These are phyloP conservation scores for Fopius arisanus DNA, from an alignment of 1,140 invertebrate species.

Conservation along the genomic window DNA sequence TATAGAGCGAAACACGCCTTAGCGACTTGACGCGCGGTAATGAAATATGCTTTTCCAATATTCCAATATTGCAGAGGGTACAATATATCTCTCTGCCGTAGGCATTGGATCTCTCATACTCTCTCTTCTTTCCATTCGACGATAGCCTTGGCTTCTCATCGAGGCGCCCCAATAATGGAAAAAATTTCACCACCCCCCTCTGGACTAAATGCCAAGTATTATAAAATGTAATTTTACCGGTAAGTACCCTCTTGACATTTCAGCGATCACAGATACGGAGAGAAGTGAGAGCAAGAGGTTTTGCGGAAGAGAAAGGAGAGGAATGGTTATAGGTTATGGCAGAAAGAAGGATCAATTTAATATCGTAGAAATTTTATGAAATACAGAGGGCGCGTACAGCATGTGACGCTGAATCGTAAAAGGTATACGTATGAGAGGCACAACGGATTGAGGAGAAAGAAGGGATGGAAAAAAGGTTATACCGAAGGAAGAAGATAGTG, in stretches of 20 bases:
- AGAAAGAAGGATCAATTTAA: constrained; percentile 23
- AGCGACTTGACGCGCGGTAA: constrained; percentile 33
- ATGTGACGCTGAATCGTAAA: constrained; percentile 9
- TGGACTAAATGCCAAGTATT: constrained; percentile 18
- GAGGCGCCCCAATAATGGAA: constrained; percentile 41
- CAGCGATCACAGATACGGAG: not conserved
- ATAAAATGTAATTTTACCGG: constrained; percentile 20
- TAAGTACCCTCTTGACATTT: constrained; percentile 9
- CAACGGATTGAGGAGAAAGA: not conserved
- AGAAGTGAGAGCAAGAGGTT: not conserved
- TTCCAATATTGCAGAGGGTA: constrained; percentile 52
- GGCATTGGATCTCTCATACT: constrained; percentile 6
- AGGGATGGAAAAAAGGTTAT: not conserved
- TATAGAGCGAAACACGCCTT: constrained; percentile 6
- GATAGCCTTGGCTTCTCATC: not conserved
- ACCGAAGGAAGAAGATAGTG: not conserved
- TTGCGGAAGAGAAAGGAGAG: not conserved
- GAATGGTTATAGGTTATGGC: not conserved
- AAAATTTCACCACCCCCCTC: constrained; percentile 36
- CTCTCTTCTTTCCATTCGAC: not conserved
- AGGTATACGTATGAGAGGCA: constrained; percentile 4
- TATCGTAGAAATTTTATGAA: constrained; percentile 19
- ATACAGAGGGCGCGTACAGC: constrained; percentile 6
- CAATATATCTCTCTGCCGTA: constrained; percentile 50
- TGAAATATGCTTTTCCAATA: constrained; percentile 58